Percentiles rank a stretch among this genome's conserved stretches.
These are phyloP conservation scores for Caenorhabditis sp. DNA, from an alignment of 2,888 invertebrate genomes.

Conservation along the genomic window DNA sequence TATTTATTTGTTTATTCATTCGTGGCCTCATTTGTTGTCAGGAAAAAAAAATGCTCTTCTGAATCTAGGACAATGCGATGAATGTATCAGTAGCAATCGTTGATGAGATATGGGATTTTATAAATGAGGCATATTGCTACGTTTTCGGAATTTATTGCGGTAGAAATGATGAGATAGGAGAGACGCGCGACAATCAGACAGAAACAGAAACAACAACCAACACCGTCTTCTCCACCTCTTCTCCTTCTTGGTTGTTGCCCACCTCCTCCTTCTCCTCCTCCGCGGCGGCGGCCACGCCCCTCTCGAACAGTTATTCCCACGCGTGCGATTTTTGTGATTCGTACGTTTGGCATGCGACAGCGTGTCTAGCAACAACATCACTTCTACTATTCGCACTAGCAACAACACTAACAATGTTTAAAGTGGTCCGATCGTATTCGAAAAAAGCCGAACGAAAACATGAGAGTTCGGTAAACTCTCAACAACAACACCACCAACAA, in stretches of 20 bases:
- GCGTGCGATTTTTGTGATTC: slow-evolving; percentile 47
- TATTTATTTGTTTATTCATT: background rate
- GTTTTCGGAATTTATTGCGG: background rate
- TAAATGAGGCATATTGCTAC: background rate
- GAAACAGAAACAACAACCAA: background rate
- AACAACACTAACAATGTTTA: slow-evolving; percentile 72
- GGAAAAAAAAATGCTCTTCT: background rate
- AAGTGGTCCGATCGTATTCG: slow-evolving; percentile 79
- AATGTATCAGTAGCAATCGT: background rate
- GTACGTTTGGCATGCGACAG: slow-evolving; percentile 58
- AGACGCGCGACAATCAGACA: background rate
- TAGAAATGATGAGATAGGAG: background rate
- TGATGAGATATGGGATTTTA: background rate
- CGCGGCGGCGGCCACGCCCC: slow-evolving; percentile 6
- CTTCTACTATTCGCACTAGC: slow-evolving; percentile 71
- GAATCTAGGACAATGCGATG: background rate
- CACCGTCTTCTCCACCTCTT: too few relatives aligned
- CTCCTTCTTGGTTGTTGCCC: background rate
- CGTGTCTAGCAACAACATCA: slow-evolving; percentile 52
- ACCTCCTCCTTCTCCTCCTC: background rate
- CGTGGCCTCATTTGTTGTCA: background rate
- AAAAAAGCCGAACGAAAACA: slow-evolving; percentile 68
- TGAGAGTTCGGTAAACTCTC: slow-evolving; percentile 47
- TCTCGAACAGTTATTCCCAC: slow-evolving; percentile 27
- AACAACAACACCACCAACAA: slow-evolving; percentile 7